Percentiles rank a stretch among this genome's conserved stretches.
These are phyloP conservation scores for Centropus unirufus DNA, from an alignment of 2,113 vertebrate species.

Conservation along the genomic window DNA sequence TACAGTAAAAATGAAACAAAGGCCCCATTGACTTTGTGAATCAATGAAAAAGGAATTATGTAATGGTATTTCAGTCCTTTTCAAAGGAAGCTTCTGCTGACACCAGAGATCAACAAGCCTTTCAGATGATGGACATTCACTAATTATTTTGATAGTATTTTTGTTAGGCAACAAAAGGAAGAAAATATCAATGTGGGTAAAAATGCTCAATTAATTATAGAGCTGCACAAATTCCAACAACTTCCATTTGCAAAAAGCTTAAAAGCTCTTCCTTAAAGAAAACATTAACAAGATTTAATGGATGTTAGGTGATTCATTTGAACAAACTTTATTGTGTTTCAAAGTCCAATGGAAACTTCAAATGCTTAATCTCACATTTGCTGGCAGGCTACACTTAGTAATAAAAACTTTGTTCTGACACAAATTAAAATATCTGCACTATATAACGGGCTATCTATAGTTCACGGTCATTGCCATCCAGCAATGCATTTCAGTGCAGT, in stretches of 20 bases:
- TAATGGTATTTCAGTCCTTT: background rate
- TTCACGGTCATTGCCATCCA: background rate
- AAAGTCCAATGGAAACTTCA: background rate
- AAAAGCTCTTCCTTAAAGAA: background rate
- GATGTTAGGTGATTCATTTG: background rate
- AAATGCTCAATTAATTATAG: background rate
- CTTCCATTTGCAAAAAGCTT: background rate
- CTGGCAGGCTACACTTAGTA: background rate
- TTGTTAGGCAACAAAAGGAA: background rate
- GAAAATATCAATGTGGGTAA: background rate
- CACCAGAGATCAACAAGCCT: constrained; percentile 7
- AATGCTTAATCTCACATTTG: background rate
- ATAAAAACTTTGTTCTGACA: background rate
- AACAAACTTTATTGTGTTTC: background rate
- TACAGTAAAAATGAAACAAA: background rate
- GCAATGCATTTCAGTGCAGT: background rate
- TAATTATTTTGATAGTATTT: constrained; percentile 8
- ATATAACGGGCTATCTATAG: background rate
- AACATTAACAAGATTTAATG: background rate
- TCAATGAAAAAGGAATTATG: background rate
- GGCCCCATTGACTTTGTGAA: background rate
- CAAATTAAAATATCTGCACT: background rate
- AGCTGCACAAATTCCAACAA: background rate
- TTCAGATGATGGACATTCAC: background rate
- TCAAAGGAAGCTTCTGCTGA: background rate